Evolutionary conservation across 2,888 invertebrate genomes (phyloP).

Genomic region (Eugnorisma glareosa): DNA sequence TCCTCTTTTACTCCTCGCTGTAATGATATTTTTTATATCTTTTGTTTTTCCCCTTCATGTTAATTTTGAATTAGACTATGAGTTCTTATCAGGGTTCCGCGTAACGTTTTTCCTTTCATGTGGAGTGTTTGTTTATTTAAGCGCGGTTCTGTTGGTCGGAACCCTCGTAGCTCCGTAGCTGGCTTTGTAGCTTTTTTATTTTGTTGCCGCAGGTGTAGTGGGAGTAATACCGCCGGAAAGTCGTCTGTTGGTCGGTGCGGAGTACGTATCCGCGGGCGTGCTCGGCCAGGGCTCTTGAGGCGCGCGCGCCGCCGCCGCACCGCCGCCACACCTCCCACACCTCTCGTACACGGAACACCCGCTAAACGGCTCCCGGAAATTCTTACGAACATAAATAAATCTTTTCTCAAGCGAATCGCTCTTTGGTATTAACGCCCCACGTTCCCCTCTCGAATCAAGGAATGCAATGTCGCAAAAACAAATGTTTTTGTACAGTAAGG

Average conservation of each 20-base stretch:
- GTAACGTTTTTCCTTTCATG: constrained; percentile 72
- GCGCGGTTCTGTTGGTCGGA: constrained; percentile 79
- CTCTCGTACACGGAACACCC: constrained; percentile 83
- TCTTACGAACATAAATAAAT: constrained; percentile 87
- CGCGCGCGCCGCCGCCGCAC: constrained; percentile 71
- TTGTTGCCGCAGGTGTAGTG: constrained; percentile 91
- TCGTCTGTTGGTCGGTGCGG: constrained; percentile 91
- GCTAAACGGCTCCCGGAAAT: constrained; percentile 86
- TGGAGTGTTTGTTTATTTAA: constrained; percentile 79
- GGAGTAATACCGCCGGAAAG: constrained; percentile 92
- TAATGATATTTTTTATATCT: constrained; percentile 77
- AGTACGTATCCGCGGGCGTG: constrained; percentile 90
- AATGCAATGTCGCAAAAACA: constrained; percentile 89
- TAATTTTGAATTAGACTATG: constrained; percentile 76
- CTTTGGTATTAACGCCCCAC: constrained; percentile 86
- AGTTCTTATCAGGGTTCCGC: constrained; percentile 72
- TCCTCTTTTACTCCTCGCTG: constrained; percentile 77
- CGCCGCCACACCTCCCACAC: constrained; percentile 77
- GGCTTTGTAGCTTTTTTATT: constrained; percentile 89
- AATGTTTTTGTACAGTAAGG: constrained; percentile 72
- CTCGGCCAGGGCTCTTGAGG: constrained; percentile 89
- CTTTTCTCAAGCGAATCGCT: constrained; percentile 85
- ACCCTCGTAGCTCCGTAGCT: constrained; percentile 81
- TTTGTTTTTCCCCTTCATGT: constrained; percentile 78
- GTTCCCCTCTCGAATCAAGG: constrained; percentile 81